These are phyloP conservation scores for Tauraco hartlaubi DNA, from an alignment of 2,797 vertebrate species.

Conservation along the genomic window DNA sequence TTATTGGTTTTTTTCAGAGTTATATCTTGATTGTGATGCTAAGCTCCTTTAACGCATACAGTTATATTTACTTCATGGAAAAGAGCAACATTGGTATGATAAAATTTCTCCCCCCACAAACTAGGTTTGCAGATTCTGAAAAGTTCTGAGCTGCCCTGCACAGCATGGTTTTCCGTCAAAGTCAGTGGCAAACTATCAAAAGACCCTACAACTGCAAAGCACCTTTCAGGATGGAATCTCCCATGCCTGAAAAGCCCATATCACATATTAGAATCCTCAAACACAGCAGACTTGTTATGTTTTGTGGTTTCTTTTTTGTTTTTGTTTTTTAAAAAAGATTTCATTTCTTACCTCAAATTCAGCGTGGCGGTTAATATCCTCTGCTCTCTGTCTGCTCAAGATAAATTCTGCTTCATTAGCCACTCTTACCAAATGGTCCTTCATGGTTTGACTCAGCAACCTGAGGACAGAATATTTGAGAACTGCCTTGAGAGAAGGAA, in stretches of 20 bases:
- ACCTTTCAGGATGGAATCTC: not conserved
- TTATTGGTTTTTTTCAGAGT: not conserved
- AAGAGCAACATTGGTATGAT: not conserved
- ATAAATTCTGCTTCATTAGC: slow-evolving; percentile 99
- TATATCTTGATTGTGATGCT: not conserved
- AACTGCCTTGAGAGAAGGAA: not conserved
- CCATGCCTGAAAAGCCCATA: not conserved
- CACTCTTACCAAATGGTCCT: slow-evolving; percentile 98
- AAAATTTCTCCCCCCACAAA: not conserved
- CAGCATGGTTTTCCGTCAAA: not conserved
- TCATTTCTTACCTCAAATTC: slow-evolving; percentile 93
- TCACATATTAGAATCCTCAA: not conserved
- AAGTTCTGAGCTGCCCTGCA: not conserved
- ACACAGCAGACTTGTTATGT: not conserved
- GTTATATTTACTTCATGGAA: not conserved
- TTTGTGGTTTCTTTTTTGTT: not conserved
- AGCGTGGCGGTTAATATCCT: slow-evolving; percentile 96
- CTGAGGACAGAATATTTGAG: slow-evolving; percentile 76
- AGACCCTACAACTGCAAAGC: not conserved
- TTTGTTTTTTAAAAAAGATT: not conserved
- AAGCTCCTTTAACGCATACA: not conserved
- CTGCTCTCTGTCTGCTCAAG: slow-evolving; percentile 94
- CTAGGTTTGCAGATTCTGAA: not conserved
- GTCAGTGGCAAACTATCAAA: not conserved
- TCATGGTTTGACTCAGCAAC: slow-evolving; percentile 98